Base-by-base conservation (phyloP, 1,140 invertebrate species). In the Drosophila nannoptera region DNA sequence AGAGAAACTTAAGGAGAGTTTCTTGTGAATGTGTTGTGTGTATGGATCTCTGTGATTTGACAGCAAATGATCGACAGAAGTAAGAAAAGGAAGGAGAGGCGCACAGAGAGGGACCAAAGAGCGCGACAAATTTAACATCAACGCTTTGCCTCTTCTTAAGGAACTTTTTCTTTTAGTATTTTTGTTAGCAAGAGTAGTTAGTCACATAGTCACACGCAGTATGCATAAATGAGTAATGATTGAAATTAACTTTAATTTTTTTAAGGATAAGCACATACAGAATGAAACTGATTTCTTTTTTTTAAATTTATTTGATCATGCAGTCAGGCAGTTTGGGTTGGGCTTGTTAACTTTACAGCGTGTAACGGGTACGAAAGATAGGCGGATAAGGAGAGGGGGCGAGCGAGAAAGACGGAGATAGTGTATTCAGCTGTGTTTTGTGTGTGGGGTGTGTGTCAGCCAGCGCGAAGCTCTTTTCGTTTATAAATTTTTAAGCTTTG, bases 361-460 rank as follows among this genome's bases (percentile, higher is more conserved):
- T 16, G 33, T 53, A 53, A 53, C 33, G 50, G 50, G 22, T 22
- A 6, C 11, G 16, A 46, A 9, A 11, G 12, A 50, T 16, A 52
- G 35, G 12, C 38, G 31, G 16, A 29, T 4, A 60, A 11, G 12
- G 7, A 12, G 14, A 12, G 31, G 14, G 32, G 22, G 54, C 46
- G 14, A 35, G 29, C 49, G 16, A 55, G 7, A 33, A 11, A 16
- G 0, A 12, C 7, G 29, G 5, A 55, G 52, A 22, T n/a, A n/a
- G 42, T 48, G 50, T 42, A 46, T 45, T 8, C 12, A 36, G n/a
- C 11, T 43, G n/a, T 16, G 40, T 32, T 22, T 22, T 3, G 29
- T 12, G 38, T 45, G 40, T 63, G 8, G 53, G 4, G 32, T 69
- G 38, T 69, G 55, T 71, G 73, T 64, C 72, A 56, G 72, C 60